These are phyloP conservation scores for Mactra quadrangularis DNA, from an alignment of 1,140 invertebrate species.

Conservation along the genomic window DNA sequence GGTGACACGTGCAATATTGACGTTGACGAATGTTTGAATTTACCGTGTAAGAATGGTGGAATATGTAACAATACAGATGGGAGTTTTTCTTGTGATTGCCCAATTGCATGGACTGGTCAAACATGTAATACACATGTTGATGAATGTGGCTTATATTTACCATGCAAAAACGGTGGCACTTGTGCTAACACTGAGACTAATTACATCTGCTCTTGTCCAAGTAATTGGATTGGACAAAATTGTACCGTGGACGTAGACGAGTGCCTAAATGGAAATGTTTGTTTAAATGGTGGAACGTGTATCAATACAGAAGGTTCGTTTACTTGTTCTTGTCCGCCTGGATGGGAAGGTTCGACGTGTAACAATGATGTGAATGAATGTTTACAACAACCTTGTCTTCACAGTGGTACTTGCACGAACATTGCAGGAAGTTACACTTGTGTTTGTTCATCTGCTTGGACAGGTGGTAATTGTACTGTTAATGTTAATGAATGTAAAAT, in stretches of 20 bases:
- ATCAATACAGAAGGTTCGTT: slow-evolving; percentile 16
- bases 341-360: slow-evolving; percentile 42
- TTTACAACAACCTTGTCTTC: background rate
- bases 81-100: slow-evolving; percentile 31
- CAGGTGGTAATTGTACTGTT: slow-evolving; percentile 22
- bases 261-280: background rate
- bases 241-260: slow-evolving; percentile 44
- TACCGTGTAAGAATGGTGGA: slow-evolving; percentile 52
- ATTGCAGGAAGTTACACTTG: slow-evolving; percentile 13
- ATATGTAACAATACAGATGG: slow-evolving; percentile 39
- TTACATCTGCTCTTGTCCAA: slow-evolving; percentile 33
- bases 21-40: slow-evolving; percentile 56
- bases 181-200: slow-evolving; percentile 1
- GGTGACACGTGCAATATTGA: slow-evolving; percentile 54
- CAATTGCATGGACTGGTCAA: slow-evolving; percentile 17
- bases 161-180: slow-evolving; percentile 45
- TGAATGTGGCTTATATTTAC: slow-evolving; percentile 56
- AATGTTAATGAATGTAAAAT: slow-evolving; percentile 64
- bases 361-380: slow-evolving; percentile 63
- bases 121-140: slow-evolving; percentile 53
- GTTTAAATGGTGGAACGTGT: slow-evolving; percentile 36
- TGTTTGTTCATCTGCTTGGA: slow-evolving; percentile 21
- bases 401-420: slow-evolving; percentile 19
- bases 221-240: slow-evolving; percentile 27
- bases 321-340: slow-evolving; percentile 47